Base-by-base conservation (phyloP, 2,888 invertebrate species). In the Rhagium mordax region DNA sequence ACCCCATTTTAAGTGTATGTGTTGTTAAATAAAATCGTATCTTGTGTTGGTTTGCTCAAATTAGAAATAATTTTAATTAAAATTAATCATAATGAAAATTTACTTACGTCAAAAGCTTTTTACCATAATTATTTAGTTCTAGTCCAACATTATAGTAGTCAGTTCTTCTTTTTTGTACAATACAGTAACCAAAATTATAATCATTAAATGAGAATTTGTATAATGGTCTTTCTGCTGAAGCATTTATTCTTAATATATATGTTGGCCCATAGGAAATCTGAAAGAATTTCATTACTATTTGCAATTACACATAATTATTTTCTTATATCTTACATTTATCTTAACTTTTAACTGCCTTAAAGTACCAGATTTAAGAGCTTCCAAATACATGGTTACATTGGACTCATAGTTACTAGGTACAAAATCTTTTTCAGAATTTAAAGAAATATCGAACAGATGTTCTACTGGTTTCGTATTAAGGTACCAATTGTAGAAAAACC, bases 221-320 rank as follows among this genome's bases (percentile, higher is more conserved):
- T 0, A 87, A 83, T 0, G 92, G 90, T 75, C 89, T 90, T 76
- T 90, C 89, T 49, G 92, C 91, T 53, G 89, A 88, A 16, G 92
- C 92, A 78, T 90, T 88, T 47, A 94, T 84, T 60, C 88, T 86
- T 70, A 94, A 88, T 41, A 84, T 87, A 82, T 92, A 94, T 4
- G 88, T 89, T 2, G 93, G 92, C 0, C 94, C 94, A 84, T 93
- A 91, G 33, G 90, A 89, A 71, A 94, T 91, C 93, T 94, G 81
- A 18, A 85, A 84, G 70, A 57, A 60, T 21, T 68, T n/a, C n/a
- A n/a, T n/a, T n/a, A n/a, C n/a, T 59, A 16, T 10, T 33, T 24
- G 13, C 20, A 21, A 48, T 3, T 24, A 57, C 20, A 21, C 3
- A 7, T 57, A 15, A n/a, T 21, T 41, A 21, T 41, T 21, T 65